Evolutionary conservation across 1,140 invertebrate species (phyloP), one percentile per base, ranked within the genome.

Genomic region (Drosophila insularis): DNA sequence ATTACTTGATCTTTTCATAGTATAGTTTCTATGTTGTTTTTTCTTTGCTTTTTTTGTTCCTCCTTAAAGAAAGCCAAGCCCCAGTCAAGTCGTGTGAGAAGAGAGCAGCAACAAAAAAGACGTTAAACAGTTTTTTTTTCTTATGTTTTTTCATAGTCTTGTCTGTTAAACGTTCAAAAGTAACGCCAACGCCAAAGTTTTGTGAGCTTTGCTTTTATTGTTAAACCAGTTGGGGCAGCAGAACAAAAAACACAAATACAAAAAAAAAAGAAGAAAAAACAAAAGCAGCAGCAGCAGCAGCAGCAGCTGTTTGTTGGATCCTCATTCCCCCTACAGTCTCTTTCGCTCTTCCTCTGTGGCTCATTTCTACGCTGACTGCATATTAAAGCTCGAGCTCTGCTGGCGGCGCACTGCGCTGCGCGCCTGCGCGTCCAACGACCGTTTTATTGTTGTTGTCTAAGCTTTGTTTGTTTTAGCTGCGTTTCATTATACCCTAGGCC

Each of bases 1-100:
- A 2, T 10, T n/a, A 11, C 19, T 2, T 6, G 8, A 50, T 21
- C 43, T 50, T 86, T 76, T 86, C 81, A 87, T 86, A 79, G 70
- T 50, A 21, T 50, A 50, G 70, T 72, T 68, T 74, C 21, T 43
- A 60, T 72, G 74, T 65, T 81, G 65, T 70, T 46, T 68, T 58
- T 60, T 27, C 27, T 27, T 27, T 21, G 17, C 13, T 37, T 54
- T 40, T 62, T 23, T 50, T 14, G 39, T 58, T 68, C 59, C 66
- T 63, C 64, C 56, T 82, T 63, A 79, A 87, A 86, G 81, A 86
- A 86, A 86, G 81, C 81, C 81, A 86, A 86, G 81, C 81, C 82
- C 82, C 71, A 53, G 78, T 31, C 62, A 74, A 72, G 75, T 86
- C 81, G 72, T 56, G 37, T 69, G 74, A 67, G 81, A 80, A 63